Percentiles rank a stretch among this genome's conserved stretches.
Conservation (phyloP, 2,888 invertebrate species). For the Meandrusa payeni region DNA sequence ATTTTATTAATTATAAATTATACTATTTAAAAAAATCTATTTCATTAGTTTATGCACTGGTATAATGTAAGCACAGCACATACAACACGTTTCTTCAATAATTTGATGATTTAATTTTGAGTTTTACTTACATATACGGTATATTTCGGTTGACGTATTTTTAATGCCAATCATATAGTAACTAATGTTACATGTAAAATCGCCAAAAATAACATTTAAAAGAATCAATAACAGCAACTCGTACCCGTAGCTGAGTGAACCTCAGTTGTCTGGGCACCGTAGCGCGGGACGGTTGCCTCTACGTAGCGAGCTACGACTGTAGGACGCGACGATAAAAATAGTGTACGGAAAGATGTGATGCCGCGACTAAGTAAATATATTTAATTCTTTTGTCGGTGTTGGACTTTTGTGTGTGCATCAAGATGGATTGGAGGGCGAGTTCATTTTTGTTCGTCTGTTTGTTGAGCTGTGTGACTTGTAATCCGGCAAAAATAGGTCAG, state of each 20-base stretch:
- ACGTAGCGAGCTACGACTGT: slow-evolving; percentile 27
- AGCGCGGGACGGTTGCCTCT: slow-evolving; percentile 49
- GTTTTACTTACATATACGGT: background rate
- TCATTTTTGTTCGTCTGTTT: slow-evolving; percentile 41
- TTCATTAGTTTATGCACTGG: no score
- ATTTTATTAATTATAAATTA: no score
- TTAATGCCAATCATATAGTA: slow-evolving; percentile 24
- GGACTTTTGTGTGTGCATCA: slow-evolving; percentile 40
- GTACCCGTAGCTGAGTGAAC: slow-evolving; percentile 45
- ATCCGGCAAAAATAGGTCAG: slow-evolving; percentile 77
- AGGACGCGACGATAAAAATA: slow-evolving; percentile 33
- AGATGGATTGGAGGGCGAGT: slow-evolving; percentile 58
- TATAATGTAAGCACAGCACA: no score
- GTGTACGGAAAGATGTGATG: slow-evolving; percentile 50
- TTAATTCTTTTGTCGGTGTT: slow-evolving; percentile 35
- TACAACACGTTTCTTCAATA: no score
- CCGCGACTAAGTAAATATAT: slow-evolving; percentile 35
- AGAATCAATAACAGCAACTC: slow-evolving; percentile 73
- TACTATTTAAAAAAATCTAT: no score
- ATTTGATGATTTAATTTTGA: background rate
- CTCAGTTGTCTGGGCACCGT: slow-evolving; percentile 68
- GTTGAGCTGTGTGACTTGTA: slow-evolving; percentile 48
- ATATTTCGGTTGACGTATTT: background rate
- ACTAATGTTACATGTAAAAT: slow-evolving; percentile 56
- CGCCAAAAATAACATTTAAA: slow-evolving; percentile 77